phyloP scores from a whole-genome alignment of 2,113 vertebrate genomes.

The Columba livia region DNA sequence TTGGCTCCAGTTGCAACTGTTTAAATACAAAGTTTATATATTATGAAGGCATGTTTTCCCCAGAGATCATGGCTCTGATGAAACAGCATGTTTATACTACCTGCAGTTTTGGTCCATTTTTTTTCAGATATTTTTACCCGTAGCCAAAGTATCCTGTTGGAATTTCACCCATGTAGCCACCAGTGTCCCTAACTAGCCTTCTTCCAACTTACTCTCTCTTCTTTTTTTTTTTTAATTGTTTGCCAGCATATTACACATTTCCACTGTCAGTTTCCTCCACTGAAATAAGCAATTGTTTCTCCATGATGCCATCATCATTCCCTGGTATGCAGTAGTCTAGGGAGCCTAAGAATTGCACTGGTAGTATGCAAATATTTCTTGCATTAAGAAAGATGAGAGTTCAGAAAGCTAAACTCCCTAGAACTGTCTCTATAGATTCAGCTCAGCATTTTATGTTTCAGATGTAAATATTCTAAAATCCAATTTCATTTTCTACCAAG shows the following conservation, averaged over 20 bases:
- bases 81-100: background rate
- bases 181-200: background rate
- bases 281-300: background rate
- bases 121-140: background rate
- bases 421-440: background rate
- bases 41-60: background rate
- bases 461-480: conserved; percentile 15
- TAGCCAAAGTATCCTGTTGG: background rate
- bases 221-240: background rate
- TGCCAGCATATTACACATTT: background rate
- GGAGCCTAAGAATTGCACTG: background rate
- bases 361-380: background rate
- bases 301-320: background rate
- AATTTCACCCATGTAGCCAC: background rate
- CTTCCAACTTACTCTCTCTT: background rate
- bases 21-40: background rate
- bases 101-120: background rate
- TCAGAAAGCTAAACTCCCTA: background rate
- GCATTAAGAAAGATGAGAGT: background rate
- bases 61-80: background rate
- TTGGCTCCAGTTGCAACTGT: background rate
- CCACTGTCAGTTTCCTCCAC: background rate
- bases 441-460: background rate
- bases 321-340: background rate
- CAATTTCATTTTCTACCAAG: background rate